Conservation (phyloP, 2,797 vertebrate species). For the Rhabdophis nuchalis region DNA sequence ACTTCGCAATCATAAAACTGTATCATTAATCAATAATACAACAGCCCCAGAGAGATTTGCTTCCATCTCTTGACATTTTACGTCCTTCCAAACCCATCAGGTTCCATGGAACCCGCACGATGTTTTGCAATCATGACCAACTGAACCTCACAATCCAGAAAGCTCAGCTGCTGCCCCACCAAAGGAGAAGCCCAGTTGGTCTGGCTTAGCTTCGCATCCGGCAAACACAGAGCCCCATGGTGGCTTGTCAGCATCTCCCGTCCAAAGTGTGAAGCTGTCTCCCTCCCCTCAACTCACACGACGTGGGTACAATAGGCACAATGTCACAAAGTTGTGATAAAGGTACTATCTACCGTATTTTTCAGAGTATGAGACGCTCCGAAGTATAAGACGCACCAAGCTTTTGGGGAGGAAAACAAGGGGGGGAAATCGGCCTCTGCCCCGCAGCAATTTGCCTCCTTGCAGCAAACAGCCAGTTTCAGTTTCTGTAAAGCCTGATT, state of each 20-base stretch:
- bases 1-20: background rate
- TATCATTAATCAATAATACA: background rate
- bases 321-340: too few species aligned
- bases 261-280: background rate
- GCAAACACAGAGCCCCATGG: background rate
- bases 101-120: background rate
- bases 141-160: background rate
- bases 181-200: background rate
- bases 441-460: too few species aligned
- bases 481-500: too few species aligned
- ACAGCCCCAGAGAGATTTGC: background rate
- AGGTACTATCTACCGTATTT: too few species aligned
- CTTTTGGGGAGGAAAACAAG: too few species aligned
- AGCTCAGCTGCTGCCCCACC: background rate
- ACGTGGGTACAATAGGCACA: too few species aligned
- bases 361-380: too few species aligned
- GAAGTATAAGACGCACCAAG: too few species aligned
- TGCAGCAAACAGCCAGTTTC: too few species aligned
- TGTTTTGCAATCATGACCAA: background rate
- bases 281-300: background rate
- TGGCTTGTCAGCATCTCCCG: background rate
- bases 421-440: too few species aligned
- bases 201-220: background rate
- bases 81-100: background rate
- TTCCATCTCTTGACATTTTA: background rate